Conservation (phyloP, 2,113 vertebrate species). For the Chaetodon trifascialis region DNA sequence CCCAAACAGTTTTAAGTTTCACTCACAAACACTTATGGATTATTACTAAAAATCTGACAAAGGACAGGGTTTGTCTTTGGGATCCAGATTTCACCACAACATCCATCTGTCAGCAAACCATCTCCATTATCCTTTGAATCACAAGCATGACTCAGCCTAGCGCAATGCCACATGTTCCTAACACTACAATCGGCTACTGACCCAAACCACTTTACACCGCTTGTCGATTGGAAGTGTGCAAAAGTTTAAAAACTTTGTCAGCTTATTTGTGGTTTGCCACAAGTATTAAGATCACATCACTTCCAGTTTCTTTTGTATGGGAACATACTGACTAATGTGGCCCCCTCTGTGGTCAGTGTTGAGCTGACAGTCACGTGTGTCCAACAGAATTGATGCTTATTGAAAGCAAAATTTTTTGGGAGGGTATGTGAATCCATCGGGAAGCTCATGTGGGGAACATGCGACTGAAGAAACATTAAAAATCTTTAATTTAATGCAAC, state of each 20-base stretch:
- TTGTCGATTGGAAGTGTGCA: slow-evolving; percentile 69
- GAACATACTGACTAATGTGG: slow-evolving; percentile 62
- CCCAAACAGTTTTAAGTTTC: slow-evolving; percentile 70
- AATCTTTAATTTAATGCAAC: background rate
- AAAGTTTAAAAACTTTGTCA: slow-evolving; percentile 75
- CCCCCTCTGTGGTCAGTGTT: slow-evolving; percentile 42
- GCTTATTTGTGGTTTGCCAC: slow-evolving; percentile 80
- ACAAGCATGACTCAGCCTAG: slow-evolving; percentile 69
- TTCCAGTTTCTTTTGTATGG: slow-evolving; percentile 64
- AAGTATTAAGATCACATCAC: slow-evolving; percentile 70
- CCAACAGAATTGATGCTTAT: slow-evolving; percentile 34
- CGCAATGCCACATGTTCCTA: slow-evolving; percentile 86
- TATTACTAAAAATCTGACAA: slow-evolving; percentile 76
- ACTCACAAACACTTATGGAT: slow-evolving; percentile 73
- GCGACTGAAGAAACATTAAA: slow-evolving; percentile 14
- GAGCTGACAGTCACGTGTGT: slow-evolving; percentile 69
- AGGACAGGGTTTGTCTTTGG: slow-evolving; percentile 66
- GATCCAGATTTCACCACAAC: slow-evolving; percentile 78
- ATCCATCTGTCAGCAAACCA: slow-evolving; percentile 79
- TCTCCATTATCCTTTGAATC: slow-evolving; percentile 75
- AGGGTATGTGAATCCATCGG: background rate
- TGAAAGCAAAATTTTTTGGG: slow-evolving; percentile 11
- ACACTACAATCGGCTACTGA: slow-evolving; percentile 69
- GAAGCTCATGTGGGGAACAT: slow-evolving; percentile 32
- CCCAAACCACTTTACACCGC: slow-evolving; percentile 65